A percentile compares a stretch with the other conserved stretches of the same genome.
These are phyloP conservation scores for Catharus bicknelli DNA, from an alignment of 2,113 vertebrate species.

Conservation along the genomic window DNA sequence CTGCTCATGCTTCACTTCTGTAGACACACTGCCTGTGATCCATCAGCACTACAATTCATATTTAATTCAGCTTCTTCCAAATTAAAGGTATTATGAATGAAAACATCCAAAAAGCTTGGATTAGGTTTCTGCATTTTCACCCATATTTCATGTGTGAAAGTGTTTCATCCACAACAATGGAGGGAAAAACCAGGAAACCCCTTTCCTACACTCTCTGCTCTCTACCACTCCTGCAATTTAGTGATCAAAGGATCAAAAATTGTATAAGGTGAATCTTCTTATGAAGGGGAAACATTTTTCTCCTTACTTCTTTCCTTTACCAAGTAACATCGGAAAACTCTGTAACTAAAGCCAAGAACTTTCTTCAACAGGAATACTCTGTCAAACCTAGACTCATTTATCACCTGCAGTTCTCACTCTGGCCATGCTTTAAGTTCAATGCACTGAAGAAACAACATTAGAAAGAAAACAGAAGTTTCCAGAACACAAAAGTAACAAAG, in stretches of 20 bases:
- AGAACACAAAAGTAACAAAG: not conserved
- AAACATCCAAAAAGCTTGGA: not conserved
- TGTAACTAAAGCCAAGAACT: not conserved
- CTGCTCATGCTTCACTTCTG: not conserved
- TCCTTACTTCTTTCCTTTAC: not conserved
- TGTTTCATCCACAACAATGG: not conserved
- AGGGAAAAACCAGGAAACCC: rapidly evolving
- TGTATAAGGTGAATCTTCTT: not conserved
- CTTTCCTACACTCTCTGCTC: not conserved
- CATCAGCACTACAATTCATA: not conserved
- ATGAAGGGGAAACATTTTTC: not conserved
- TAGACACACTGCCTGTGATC: not conserved
- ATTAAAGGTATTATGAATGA: not conserved
- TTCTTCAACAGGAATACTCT: not conserved
- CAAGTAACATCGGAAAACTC: not conserved
- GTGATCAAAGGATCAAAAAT: not conserved
- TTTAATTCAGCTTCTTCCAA: not conserved
- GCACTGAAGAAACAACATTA: not conserved
- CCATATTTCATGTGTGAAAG: not conserved
- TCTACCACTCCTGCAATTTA: not conserved
- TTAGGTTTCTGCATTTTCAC: not conserved
- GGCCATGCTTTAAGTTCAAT: not conserved
- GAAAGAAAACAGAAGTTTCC: not conserved
- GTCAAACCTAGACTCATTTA: not conserved
- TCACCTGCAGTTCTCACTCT: not conserved